Base-by-base conservation (phyloP, 2,888 invertebrate species). In the Hypomecis punctinalis region DNA sequence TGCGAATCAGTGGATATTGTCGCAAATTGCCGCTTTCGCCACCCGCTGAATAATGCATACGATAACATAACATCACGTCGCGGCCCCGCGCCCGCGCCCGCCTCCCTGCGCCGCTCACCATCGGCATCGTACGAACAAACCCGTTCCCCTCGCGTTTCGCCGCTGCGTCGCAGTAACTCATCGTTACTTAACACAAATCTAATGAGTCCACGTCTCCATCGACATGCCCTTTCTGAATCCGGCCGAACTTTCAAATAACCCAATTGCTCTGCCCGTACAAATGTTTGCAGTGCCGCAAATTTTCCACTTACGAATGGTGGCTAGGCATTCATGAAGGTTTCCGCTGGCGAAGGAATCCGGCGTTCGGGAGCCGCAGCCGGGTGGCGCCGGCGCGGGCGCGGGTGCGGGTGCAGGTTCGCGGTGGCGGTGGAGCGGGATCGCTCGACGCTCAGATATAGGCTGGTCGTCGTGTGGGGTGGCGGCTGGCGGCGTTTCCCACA, bases 21-120 rank as follows among this genome's bases (percentile, higher is more conserved):
- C 91, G 91, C 92, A 92, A 91, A 92, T 91, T 90, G 90, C 90
- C 88, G 92, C 92, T 93, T 92, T 93, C 92, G 90, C 91, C 91
- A 85, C 86, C 84, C 85, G 85, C 84, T 93, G 92, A 91, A 93
- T 93, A 90, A 92, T 92, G 89, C 89, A 92, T 92, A 90, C 84
- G 90, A 89, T 89, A 91, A 86, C 90, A 91, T 91, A 89, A 86
- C 89, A 87, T 90, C 91, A 91, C 91, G 88, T 90, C 83, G 83
- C 81, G 82, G 59, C 67, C 80, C 77, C 77, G 74, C 73, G 76
- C 73, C 75, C 74, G 75, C 77, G 73, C 76, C 73, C 75, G 56
- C 67, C 60, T 62, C 61, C 57, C 67, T 52, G 63, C 68, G 65
- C 53, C 72, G 63, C 72, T 68, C 73, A 68, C 74, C 77, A 72